These are phyloP conservation scores for Rutilus rutilus DNA, from an alignment of 2,113 vertebrate genomes.

Conservation along the genomic window DNA sequence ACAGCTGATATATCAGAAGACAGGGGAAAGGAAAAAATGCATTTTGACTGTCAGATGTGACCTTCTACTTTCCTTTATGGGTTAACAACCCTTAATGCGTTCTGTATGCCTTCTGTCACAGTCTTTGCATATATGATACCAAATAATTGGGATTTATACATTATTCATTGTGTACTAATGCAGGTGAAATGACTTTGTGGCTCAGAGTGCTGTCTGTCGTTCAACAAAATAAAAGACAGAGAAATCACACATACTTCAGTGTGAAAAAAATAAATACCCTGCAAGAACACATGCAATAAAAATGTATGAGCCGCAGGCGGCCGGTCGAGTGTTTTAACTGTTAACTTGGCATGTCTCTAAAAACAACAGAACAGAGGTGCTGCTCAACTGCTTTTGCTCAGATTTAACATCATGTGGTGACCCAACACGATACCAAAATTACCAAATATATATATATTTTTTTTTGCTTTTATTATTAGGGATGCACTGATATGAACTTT, in stretches of 20 bases:
- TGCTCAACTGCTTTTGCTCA: neutral
- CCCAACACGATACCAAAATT: neutral
- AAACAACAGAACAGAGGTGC: neutral
- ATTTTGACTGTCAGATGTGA: slow-evolving; percentile 75
- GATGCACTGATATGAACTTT: too few relatives aligned
- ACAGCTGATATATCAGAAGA: neutral
- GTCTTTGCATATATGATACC: slow-evolving; percentile 99
- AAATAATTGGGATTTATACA: slow-evolving; percentile 99
- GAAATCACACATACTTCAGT: slow-evolving; percentile 72
- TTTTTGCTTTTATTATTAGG: too few relatives aligned
- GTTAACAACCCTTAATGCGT: slow-evolving; percentile 93
- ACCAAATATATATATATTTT: neutral
- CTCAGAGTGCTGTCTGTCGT: slow-evolving; percentile 79
- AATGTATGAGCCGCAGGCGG: slow-evolving; percentile 70
- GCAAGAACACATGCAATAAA: slow-evolving; percentile 74
- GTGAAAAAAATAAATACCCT: slow-evolving; percentile 65
- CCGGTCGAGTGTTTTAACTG: slow-evolving; percentile 51
- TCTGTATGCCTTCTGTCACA: slow-evolving; percentile 97
- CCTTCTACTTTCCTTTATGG: slow-evolving; percentile 80
- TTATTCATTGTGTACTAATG: slow-evolving; percentile 98
- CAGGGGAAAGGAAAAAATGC: slow-evolving; percentile 45
- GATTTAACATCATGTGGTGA: neutral
- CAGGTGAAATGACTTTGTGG: slow-evolving; percentile 92
- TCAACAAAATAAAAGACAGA: slow-evolving; percentile 76
- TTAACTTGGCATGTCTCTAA: slow-evolving; percentile 27